Evolutionary conservation across 2,113 vertebrate species (phyloP), one percentile per base, ranked within the genome.

Genomic region (Oophaga pumilio): DNA sequence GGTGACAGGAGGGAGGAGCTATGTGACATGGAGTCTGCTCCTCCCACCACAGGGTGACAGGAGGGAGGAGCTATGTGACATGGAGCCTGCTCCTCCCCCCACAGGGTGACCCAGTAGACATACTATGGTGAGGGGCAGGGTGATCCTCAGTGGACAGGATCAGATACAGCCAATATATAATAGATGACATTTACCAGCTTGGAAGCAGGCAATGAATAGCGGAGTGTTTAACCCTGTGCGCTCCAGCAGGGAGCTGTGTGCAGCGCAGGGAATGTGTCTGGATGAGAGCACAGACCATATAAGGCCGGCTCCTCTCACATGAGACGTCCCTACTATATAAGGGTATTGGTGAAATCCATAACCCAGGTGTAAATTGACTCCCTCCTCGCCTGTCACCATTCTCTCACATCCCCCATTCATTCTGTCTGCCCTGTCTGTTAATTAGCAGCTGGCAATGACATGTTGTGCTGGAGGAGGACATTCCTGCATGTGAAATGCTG

Each of bases 311-410:
- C 57, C 20, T 71, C 86, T 82, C 56, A 15, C 86, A 74, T 76
- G 66, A 49, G 53, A 82, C 81, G 22, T 53, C 86, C 76, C 86
- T 82, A 76, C 86, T 87, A 87, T 87, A 87, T 87, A 82, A 87
- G 79, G 86, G 28, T 76, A 87, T 87, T 76, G 79, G 64, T 76
- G 86, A 82, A 82, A 33, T 87, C 33, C 24, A 52, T 62, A 74
- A 62, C 26, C 86, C 85, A 87, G 86, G 86, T 87, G 86, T 76
- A 66, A 82, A 76, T 71, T 0, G 68, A 17, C 68, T 68, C 86
- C 78, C 53, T 49, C 76, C 49, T 57, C 50, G 7, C 60, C 33
- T 14, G 22, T 52, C 76, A 33, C 60, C 8, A 22, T 79, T 28
- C 33, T 17, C 28, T 22, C 68, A 71, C 66, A 50, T 77, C 57